These are phyloP conservation scores for Ormyrus thymus DNA, from an alignment of 2,888 invertebrate genomes.

Conservation along the genomic window DNA sequence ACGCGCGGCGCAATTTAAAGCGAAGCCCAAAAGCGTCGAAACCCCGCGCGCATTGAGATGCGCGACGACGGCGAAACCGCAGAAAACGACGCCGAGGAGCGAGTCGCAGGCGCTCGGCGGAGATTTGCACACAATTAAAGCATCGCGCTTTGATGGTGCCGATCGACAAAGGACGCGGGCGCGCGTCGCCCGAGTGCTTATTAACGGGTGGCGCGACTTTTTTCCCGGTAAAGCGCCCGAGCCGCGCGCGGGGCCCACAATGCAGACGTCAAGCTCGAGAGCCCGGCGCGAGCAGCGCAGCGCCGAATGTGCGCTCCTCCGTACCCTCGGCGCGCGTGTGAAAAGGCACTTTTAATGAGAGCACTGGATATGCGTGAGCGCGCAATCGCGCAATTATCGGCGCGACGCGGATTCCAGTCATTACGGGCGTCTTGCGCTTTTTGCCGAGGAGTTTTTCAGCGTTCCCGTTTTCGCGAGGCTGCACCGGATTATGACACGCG, in stretches of 20 bases:
- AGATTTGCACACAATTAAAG: slow-evolving; percentile 50
- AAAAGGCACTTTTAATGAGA: slow-evolving; percentile 40
- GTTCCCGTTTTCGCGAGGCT: neutral
- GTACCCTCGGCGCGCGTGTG: slow-evolving; percentile 27
- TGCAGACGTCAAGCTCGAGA: too few relatives aligned
- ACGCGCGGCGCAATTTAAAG: too few relatives aligned
- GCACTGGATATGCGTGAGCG: slow-evolving; percentile 8
- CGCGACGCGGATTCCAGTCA: slow-evolving; percentile 7
- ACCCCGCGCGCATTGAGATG: too few relatives aligned
- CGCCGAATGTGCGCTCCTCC: too few relatives aligned
- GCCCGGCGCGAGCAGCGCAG: too few relatives aligned
- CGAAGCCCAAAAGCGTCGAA: too few relatives aligned
- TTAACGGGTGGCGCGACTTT: neutral
- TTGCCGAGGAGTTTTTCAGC: neutral
- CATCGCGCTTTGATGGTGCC: slow-evolving; percentile 5
- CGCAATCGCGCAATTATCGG: slow-evolving; percentile 28
- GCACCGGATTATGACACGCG: neutral
- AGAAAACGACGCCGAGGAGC: too few relatives aligned
- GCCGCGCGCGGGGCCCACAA: neutral
- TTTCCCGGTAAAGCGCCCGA: neutral
- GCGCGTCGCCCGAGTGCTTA: neutral
- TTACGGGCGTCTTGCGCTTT: neutral
- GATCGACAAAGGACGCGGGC: slow-evolving; percentile 7
- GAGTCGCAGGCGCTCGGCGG: too few relatives aligned
- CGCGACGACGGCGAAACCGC: too few relatives aligned